Conservation (phyloP, 2,797 vertebrate species). For the Peromyscus eremicus region DNA sequence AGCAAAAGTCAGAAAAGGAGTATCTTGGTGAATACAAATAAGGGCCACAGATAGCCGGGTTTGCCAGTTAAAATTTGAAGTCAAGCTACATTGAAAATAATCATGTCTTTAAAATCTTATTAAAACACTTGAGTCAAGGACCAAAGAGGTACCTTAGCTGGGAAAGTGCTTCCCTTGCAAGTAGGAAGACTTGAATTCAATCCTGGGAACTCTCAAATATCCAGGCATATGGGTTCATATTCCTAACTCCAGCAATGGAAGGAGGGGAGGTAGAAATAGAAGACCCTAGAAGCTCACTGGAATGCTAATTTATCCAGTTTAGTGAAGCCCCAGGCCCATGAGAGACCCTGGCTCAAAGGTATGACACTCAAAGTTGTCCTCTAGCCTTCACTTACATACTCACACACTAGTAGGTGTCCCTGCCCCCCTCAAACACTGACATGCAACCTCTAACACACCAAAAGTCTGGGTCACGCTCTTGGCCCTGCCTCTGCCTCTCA, state of each 20-base stretch:
- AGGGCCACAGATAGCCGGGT: not conserved
- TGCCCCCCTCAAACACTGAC: not conserved
- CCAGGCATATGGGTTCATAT: not conserved
- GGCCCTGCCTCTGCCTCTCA: not conserved
- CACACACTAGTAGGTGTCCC: too few relatives aligned
- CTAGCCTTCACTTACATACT: not conserved
- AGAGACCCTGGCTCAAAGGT: not conserved
- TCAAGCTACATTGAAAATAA: not conserved
- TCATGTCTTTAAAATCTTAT: conserved; percentile 46
- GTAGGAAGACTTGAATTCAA: too few relatives aligned
- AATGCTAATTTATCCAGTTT: not conserved
- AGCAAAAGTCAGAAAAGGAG: not conserved
- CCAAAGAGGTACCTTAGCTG: not conserved
- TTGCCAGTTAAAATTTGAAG: conserved; percentile 24
- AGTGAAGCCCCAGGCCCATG: not conserved
- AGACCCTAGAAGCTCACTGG: not conserved
- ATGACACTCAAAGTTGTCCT: not conserved
- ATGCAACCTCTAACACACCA: not conserved
- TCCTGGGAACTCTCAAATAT: not conserved
- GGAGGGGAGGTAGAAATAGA: not conserved
- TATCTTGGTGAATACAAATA: not conserved
- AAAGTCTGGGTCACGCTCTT: not conserved
- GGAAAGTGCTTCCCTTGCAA: not conserved
- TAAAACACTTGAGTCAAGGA: conserved; percentile 41
- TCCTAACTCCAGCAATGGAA: not conserved